Evolutionary conservation across 2,888 invertebrate species (phyloP), one percentile per base, ranked within the genome.

Genomic region (Drosophila putrida): DNA sequence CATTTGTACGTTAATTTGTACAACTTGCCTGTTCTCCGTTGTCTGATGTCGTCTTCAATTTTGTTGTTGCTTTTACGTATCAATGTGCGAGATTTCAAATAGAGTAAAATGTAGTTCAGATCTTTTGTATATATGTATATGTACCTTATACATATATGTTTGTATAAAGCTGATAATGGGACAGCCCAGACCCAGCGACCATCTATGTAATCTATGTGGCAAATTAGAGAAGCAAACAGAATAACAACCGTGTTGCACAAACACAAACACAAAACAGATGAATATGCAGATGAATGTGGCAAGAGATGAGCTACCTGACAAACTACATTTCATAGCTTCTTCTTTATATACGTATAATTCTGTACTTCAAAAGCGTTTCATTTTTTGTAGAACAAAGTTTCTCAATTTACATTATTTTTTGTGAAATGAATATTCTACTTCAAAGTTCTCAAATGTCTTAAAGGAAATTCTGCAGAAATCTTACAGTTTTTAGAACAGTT

Each of bases 1-100:
- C 86, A 84, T 89, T 82, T 84, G 71, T 77, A 88, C 82, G 89
- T 82, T 89, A 89, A 88, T 89, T 82, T 85, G 86, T 88, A 79
- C 76, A 88, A 76, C 61, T 89, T 78, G 83, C 63, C 55, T 20
- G 20, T 20, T 20, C 3, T 20, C 20, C 3, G 20, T 20, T 20
- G 20, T 57, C 57, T 44, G 72, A 61, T 62, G 67, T 62, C 51
- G 64, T 73, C 63, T 53, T 71, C 35, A 65, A 57, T 50, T 63
- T 71, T 71, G 67, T 72, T 73, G 70, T 76, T 78, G 80, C 59
- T 75, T 83, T 88, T 77, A 74, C 69, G 75, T 84, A 88, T 73
- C 75, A 76, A 89, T 85, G 83, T 86, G 85, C 67, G 83, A 86
- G 90, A 88, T 86, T 89, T 85, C 82, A 83, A 89, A 80, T 81